Percentiles rank a stretch among this genome's conserved stretches.
These are phyloP conservation scores for Phocides pigmalion DNA, from an alignment of 1,140 invertebrate genomes.

Conservation along the genomic window DNA sequence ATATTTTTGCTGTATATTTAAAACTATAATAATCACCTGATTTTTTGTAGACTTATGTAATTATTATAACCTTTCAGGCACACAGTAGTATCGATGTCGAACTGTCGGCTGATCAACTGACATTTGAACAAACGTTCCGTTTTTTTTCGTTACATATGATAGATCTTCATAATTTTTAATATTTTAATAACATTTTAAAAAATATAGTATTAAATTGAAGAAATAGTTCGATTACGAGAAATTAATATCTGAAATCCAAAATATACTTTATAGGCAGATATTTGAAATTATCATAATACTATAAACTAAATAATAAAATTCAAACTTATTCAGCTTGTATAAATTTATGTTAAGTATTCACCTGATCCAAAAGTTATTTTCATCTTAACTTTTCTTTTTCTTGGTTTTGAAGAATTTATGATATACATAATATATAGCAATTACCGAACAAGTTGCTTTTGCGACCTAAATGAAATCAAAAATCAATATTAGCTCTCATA, in stretches of 20 bases:
- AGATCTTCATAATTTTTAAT: constrained; percentile 3
- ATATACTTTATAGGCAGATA: too few species aligned
- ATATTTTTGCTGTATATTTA: constrained; percentile 7
- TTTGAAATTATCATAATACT: too few species aligned
- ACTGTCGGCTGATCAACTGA: constrained; percentile 26
- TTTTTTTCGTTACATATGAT: not conserved
- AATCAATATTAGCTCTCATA: too few species aligned
- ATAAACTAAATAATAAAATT: too few species aligned
- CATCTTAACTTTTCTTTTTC: constrained; percentile 35
- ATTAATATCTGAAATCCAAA: too few species aligned
- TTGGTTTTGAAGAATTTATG: constrained; percentile 56
- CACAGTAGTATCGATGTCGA: constrained; percentile 16
- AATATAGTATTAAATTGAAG: too few species aligned
- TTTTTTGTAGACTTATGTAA: constrained; percentile 56
- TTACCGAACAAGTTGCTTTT: constrained; percentile 59
- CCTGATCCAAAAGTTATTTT: not conserved
- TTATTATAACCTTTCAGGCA: constrained; percentile 52
- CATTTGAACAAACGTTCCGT: constrained; percentile 17
- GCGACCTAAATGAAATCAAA: constrained; percentile 47
- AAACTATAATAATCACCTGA: constrained; percentile 47
- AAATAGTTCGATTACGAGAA: too few species aligned
- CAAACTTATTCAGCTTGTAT: too few species aligned
- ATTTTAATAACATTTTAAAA: too few species aligned
- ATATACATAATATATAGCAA: constrained; percentile 60
- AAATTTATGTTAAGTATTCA: too few species aligned